These are phyloP conservation scores for Diadumene lineata DNA, from an alignment of 92 coral and sea anemone species.

Conservation along the genomic window DNA sequence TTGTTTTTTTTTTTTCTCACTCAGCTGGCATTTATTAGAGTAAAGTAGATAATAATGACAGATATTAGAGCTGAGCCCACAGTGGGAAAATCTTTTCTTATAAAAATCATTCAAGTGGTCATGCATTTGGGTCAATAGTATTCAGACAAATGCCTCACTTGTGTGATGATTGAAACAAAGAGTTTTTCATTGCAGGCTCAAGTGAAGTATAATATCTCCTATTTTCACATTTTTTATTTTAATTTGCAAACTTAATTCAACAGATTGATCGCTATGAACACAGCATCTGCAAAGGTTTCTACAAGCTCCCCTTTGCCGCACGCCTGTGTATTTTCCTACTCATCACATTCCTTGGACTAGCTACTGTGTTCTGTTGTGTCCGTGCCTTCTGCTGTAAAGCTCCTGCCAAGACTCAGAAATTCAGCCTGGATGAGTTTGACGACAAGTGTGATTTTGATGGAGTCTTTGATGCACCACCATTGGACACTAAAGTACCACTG, in stretches of 20 bases:
- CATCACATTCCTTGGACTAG: conserved; percentile 66
- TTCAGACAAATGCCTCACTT: too few species aligned
- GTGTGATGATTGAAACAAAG: too few species aligned
- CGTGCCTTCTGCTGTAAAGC: conserved; percentile 89
- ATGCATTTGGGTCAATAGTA: too few species aligned
- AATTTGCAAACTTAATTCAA: not conserved
- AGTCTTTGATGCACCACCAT: conserved; percentile 90
- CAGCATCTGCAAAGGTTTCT: conserved; percentile 80
- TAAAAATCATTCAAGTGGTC: too few species aligned
- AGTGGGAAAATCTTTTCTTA: too few species aligned
- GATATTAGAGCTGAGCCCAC: too few species aligned
- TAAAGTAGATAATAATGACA: too few species aligned
- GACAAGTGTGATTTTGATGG: conserved; percentile 77
- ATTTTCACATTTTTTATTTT: not conserved
- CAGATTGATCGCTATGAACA: conserved; percentile 44
- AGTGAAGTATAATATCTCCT: too few species aligned
- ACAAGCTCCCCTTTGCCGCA: conserved; percentile 92
- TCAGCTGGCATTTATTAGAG: too few species aligned
- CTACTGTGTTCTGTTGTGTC: conserved; percentile 74
- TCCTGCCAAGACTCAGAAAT: conserved; percentile 64
- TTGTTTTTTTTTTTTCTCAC: too few species aligned
- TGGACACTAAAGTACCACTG: conserved; percentile 82
- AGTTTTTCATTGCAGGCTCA: too few species aligned
- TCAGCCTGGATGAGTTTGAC: conserved; percentile 74
- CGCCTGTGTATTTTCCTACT: conserved; percentile 84